Conservation (phyloP, 1,140 invertebrate genomes). For the Drosophila ogumai region DNA sequence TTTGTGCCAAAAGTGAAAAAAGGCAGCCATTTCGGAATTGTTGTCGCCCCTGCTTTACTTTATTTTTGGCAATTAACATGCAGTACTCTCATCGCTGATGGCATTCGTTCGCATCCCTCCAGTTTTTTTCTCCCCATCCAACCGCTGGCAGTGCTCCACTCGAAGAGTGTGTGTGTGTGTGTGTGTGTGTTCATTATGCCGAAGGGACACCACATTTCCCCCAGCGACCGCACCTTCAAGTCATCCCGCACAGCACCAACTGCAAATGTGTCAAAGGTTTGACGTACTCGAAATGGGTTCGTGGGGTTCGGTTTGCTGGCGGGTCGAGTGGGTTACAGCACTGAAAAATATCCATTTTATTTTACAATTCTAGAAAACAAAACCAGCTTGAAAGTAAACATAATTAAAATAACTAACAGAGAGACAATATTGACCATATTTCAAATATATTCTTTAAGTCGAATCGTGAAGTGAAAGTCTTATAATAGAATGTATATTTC, state of each 20-base stretch:
- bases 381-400: too few species aligned
- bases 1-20: slow-evolving; percentile 34
- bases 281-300: slow-evolving; percentile 35
- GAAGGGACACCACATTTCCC: slow-evolving; percentile 4
- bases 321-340: slow-evolving; percentile 5
- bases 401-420: too few species aligned
- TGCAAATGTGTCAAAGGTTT: slow-evolving; percentile 53
- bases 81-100: slow-evolving; percentile 37
- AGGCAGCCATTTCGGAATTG: slow-evolving; percentile 32
- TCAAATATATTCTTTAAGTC: too few species aligned
- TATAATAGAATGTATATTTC: too few species aligned
- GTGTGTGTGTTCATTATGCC: slow-evolving; percentile 26
- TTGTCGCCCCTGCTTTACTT: slow-evolving; percentile 45
- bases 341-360: too few species aligned
- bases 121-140: not conserved
- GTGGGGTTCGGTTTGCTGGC: slow-evolving; percentile 15
- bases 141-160: not conserved
- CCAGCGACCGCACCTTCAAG: slow-evolving; percentile 36
- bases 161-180: not conserved
- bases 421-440: too few species aligned
- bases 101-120: slow-evolving; percentile 10
- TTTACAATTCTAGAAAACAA: too few species aligned
- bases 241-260: slow-evolving; percentile 13
- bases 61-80: slow-evolving; percentile 55
- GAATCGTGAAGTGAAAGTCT: too few species aligned